Evolutionary conservation across 1,140 invertebrate species (phyloP).

Genomic region (Eulimnadia texana): DNA sequence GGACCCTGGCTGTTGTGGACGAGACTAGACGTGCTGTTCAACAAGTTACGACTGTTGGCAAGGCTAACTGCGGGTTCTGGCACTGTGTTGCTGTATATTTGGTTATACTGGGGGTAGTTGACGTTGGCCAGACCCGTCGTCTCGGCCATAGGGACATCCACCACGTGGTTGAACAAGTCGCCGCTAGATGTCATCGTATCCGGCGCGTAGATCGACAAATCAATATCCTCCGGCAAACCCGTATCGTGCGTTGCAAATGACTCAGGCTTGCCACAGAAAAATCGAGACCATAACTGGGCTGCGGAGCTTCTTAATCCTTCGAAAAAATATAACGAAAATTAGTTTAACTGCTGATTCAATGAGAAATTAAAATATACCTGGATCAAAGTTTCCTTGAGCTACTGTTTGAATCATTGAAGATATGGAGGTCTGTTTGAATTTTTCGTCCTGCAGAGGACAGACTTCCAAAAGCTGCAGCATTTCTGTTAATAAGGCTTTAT

Average conservation of each 20-base stretch:
- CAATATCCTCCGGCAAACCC: constrained; percentile 4
- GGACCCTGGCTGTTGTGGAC: too few relatives aligned
- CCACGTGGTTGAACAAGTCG: not conserved
- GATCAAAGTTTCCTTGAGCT: constrained; percentile 2
- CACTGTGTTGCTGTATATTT: too few relatives aligned
- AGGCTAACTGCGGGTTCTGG: too few relatives aligned
- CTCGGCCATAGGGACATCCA: not conserved
- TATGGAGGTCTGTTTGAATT: not conserved
- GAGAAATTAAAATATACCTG: constrained; percentile 1
- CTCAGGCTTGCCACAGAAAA: not conserved
- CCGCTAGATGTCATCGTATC: constrained; percentile 1
- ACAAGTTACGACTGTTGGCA: too few relatives aligned
- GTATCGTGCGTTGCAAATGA: not conserved
- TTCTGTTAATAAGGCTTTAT: constrained; percentile 71
- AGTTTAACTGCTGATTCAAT: too few relatives aligned
- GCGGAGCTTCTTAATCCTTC: not conserved
- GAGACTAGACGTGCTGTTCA: too few relatives aligned
- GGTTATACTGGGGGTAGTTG: not conserved
- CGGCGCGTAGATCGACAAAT: constrained; percentile 7
- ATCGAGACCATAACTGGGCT: constrained; percentile 2
- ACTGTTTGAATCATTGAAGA: not conserved
- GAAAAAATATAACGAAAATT: not conserved
- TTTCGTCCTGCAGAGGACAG: constrained; percentile 57
- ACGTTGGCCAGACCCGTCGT: too few relatives aligned
- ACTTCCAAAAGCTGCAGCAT: constrained; percentile 72